These are phyloP conservation scores for human DNA, from an alignment of 2,113 vertebrate genomes.

Conservation along the genomic window DNA sequence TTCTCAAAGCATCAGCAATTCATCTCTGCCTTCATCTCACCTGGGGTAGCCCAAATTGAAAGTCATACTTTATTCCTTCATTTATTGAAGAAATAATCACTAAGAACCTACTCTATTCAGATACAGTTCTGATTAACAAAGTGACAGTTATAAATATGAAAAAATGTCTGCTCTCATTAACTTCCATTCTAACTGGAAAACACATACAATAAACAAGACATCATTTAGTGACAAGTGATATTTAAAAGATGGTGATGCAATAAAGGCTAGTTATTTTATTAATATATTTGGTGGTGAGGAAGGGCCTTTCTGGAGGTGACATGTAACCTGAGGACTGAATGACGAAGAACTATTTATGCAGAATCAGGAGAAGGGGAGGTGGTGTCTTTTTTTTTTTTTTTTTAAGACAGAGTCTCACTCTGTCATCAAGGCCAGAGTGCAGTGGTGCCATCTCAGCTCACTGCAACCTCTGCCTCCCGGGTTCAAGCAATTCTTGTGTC, in stretches of 20 bases:
- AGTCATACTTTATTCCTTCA: not conserved
- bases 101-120: not conserved
- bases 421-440: no score
- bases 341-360: not conserved
- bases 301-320: not conserved
- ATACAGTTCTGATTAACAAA: not conserved
- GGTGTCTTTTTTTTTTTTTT: no score
- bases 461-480: no score
- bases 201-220: not conserved
- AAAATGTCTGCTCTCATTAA: not conserved
- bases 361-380: not conserved
- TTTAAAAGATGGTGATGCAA: accelerated
- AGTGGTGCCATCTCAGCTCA: no score
- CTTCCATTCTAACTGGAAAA: not conserved
- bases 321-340: not conserved
- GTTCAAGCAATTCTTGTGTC: no score
- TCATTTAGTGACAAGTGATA: not conserved
- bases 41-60: not conserved
- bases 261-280: not conserved
- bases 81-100: not conserved
- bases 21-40: not conserved
- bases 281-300: not conserved
- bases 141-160: not conserved
- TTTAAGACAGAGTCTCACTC: no score
- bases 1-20: not conserved